These are phyloP conservation scores for Copidosoma floridanum DNA, from an alignment of 1,140 invertebrate genomes.

Conservation along the genomic window DNA sequence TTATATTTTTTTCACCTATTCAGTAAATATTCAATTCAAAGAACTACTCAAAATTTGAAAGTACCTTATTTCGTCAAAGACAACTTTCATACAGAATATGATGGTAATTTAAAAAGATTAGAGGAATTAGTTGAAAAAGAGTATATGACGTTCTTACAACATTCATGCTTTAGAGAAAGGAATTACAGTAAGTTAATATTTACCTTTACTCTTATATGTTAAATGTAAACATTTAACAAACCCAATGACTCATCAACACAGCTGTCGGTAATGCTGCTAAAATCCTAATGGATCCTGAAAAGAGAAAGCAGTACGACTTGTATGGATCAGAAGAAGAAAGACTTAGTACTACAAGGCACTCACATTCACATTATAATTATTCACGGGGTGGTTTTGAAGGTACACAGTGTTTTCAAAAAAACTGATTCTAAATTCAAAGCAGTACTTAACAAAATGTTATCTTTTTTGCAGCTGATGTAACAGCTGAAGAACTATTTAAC, in stretches of 20 bases:
- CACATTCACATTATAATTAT: constrained; percentile 65
- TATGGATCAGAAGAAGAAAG: constrained; percentile 72
- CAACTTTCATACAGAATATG: constrained; percentile 91
- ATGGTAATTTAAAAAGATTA: constrained; percentile 82
- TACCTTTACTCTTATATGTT: not conserved
- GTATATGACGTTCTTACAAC: constrained; percentile 80
- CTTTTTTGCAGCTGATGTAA: constrained; percentile 73
- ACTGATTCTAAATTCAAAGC: not conserved
- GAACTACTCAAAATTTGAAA: constrained; percentile 74
- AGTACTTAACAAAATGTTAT: not conserved
- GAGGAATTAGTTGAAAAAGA: constrained; percentile 96
- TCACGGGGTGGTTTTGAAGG: constrained; percentile 83
- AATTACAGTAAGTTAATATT: constrained; percentile 73
- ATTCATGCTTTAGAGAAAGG: constrained; percentile 88
- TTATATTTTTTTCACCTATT: constrained; percentile 19
- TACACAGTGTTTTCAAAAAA: constrained; percentile 36
- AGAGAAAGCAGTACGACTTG: constrained; percentile 92
- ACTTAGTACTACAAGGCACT: constrained; percentile 45
- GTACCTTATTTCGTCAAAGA: constrained; percentile 95
- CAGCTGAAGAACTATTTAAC: constrained; percentile 97
- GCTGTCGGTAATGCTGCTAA: constrained; percentile 93
- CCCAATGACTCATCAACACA: constrained; percentile 46
- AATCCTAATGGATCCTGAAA: constrained; percentile 88
- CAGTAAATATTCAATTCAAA: constrained; percentile 80
- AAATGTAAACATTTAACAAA: not conserved